Conservation (phyloP, 2,797 vertebrate species). For the Etheostoma nigrum region DNA sequence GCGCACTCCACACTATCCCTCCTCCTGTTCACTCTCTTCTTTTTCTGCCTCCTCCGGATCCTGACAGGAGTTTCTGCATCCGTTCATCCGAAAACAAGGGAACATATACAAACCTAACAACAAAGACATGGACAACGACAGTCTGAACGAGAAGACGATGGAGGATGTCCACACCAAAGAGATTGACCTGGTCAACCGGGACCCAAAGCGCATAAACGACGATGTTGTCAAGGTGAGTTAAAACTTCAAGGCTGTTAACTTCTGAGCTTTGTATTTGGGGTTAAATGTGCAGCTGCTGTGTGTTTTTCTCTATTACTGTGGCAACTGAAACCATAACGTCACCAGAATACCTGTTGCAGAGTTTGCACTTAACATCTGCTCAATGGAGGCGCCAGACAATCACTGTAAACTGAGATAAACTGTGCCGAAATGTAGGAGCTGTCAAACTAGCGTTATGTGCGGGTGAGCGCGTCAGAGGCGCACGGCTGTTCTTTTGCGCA, state of each 20-base stretch:
- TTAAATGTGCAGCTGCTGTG: not conserved
- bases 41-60: slow-evolving; percentile 57
- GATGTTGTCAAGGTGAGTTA: slow-evolving; percentile 96
- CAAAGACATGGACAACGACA: slow-evolving; percentile 96
- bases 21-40: slow-evolving; percentile 55
- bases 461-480: slow-evolving; percentile 44
- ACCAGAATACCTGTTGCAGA: slow-evolving; percentile 13
- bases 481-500: slow-evolving; percentile 34
- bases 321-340: not conserved
- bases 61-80: slow-evolving; percentile 91
- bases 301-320: not conserved
- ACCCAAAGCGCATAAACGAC: slow-evolving; percentile 95
- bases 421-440: not conserved
- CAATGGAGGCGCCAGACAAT: not conserved
- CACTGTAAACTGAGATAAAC: not conserved
- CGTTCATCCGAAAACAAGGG: slow-evolving; percentile 95
- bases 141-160: slow-evolving; percentile 90
- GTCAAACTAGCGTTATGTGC: slow-evolving; percentile 10
- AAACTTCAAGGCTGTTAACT: not conserved
- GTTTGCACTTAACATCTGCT: not conserved
- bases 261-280: not conserved
- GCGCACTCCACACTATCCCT: slow-evolving; percentile 55
- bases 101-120: slow-evolving; percentile 99
- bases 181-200: slow-evolving; percentile 97
- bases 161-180: slow-evolving; percentile 96